Base-by-base conservation (phyloP, 92 coral and sea anemone genomes). In the Meandrina meandrites region DNA sequence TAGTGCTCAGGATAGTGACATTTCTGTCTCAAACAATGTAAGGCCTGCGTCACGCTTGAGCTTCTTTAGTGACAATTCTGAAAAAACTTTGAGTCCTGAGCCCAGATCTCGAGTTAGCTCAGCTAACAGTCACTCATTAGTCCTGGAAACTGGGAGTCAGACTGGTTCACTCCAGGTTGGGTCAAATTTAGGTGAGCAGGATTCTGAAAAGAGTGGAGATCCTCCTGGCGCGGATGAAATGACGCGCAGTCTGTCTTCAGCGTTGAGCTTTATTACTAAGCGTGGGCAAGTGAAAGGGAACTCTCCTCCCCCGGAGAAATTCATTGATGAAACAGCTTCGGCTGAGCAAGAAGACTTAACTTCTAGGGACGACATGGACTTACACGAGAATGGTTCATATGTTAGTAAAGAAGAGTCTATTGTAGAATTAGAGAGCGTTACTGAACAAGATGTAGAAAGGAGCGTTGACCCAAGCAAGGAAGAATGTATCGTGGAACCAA, bases 41-140 rank as follows among this genome's bases (percentile, higher is more conserved):
- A 89, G 94, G 56, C 92, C 92, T 8, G 62, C 51, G 5, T 91
- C 93, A 2, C 81, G 89, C 13, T 57, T 92, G 72, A 89, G 92
- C 78, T 77, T 89, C 86, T 50, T 86, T 10, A 85, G 94, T 64
- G 91, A 84, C 22, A 42, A 66, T 76, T 11, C 76, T 42, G 79
- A 57, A 34, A 74, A n/a, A 24, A 75, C 28, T 12, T 58, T 75
- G 68, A 54, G 35, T 84, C 73, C 42, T 15, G 57, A 84, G 24
- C 37, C 62, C 2, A 75, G 35, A 42, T 84, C 81, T 24, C 13
- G 74, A 70, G 71, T 34, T 14, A 77, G 83, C 62, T 85, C 88
- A 28, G 88, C 88, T 31, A 64, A 75, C 67, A 77, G 36, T 64
- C 68, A 76, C 30, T 64, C 88, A 30, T 4, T 85, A 11, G 45